Conservation (phyloP, 1,140 invertebrate species). For the Holotrichia oblita region DNA sequence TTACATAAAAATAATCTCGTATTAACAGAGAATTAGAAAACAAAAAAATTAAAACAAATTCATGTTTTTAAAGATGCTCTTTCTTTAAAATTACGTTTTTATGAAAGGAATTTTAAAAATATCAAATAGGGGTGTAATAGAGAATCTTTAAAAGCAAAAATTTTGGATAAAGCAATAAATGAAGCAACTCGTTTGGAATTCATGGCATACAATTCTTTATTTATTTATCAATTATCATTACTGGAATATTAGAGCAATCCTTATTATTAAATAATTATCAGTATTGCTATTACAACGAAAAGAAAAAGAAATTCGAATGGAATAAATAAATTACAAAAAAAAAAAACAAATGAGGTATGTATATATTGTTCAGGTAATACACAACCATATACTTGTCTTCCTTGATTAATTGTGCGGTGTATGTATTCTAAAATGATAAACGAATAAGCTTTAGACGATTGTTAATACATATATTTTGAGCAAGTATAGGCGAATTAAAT, state of each 20-base stretch:
- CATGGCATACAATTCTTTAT: neutral
- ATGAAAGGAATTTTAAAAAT: neutral
- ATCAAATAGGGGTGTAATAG: neutral
- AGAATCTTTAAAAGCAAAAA: conserved; percentile 16
- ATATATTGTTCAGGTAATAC: neutral
- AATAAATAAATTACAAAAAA: conserved; percentile 19
- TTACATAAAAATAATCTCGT: conserved; percentile 33
- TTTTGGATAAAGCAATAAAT: neutral
- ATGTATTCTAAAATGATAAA: too few species aligned
- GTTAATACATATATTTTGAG: too few species aligned
- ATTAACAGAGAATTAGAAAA: conserved; percentile 16
- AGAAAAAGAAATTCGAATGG: conserved; percentile 4
- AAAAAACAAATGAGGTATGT: neutral
- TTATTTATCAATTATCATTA: neutral
- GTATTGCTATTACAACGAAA: neutral
- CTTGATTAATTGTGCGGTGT: neutral
- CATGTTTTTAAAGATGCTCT: conserved; percentile 8
- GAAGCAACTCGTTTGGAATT: conserved; percentile 4
- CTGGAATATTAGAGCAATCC: conserved; percentile 10
- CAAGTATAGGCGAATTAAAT: too few species aligned
- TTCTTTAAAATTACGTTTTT: neutral
- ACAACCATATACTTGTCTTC: neutral
- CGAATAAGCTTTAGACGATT: too few species aligned
- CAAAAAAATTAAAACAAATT: neutral
- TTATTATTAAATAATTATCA: neutral